A percentile compares a stretch with the other conserved stretches of the same genome.
Conservation (phyloP, 2,797 vertebrate species). For the Neoniphon sammara region DNA sequence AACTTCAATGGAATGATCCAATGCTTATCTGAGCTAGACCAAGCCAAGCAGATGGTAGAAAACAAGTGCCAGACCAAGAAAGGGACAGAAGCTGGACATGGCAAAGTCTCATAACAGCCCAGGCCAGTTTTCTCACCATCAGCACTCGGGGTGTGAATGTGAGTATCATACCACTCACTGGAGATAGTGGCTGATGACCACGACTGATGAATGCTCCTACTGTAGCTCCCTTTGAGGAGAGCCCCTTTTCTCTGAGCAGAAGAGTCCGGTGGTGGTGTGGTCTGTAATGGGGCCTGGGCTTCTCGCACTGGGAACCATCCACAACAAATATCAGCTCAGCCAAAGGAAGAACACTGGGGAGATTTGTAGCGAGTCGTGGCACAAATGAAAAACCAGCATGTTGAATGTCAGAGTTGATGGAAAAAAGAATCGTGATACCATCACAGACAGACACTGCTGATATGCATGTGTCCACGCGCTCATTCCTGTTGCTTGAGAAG, state of each 20-base stretch:
- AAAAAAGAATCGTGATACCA: conserved; percentile 46
- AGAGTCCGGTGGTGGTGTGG: not conserved
- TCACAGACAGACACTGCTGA: conserved; percentile 32
- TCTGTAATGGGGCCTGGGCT: conserved; percentile 11
- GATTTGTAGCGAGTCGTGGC: conserved; percentile 47
- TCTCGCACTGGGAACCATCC: conserved; percentile 14
- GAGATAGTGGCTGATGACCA: not conserved
- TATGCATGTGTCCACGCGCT: conserved; percentile 18
- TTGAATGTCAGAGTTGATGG: conserved; percentile 24
- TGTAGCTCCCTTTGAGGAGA: conserved; percentile 19
- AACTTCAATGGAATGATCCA: not conserved
- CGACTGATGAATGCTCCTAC: not conserved
- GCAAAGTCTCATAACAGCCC: too few species aligned
- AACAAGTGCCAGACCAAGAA: conserved; percentile 8
- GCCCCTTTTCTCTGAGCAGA: not conserved
- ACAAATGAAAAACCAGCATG: conserved; percentile 45
- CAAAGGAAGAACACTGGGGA: conserved; percentile 21
- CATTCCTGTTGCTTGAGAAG: conserved; percentile 40
- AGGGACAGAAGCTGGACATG: not conserved
- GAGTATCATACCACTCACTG: not conserved
- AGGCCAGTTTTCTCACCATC: not conserved
- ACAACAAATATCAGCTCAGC: conserved; percentile 43
- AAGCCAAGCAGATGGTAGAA: conserved; percentile 23
- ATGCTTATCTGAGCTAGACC: not conserved
- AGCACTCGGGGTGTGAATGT: not conserved